Base-by-base conservation (phyloP, 2,888 invertebrate genomes). In the Mimas tiliae region DNA sequence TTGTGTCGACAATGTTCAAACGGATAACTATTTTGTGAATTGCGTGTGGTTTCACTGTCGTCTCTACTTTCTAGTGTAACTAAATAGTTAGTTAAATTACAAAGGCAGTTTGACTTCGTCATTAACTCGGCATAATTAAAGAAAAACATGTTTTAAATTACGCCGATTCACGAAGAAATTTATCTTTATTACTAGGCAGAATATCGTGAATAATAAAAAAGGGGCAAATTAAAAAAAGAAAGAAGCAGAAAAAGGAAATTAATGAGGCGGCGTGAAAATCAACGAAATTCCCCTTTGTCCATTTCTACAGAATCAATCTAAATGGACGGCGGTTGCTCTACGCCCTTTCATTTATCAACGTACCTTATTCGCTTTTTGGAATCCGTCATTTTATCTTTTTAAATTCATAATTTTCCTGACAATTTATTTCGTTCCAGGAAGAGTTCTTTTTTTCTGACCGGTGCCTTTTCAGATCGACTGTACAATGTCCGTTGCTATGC, bases 361-460 rank as follows among this genome's bases (percentile, higher is more conserved):
- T 34, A 12, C 16, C 65, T 34, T 62, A 11, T 58, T 58, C 66
- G 68, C 68, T 65, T 62, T 63, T 33, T 52, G 53, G 58, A 67
- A 72, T 70, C 66, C 58, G 69, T 69, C 67, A 71, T 48, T 55
- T 34, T 55, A 55, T 47, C 65, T 65, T 38, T 58, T 65, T 48
- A 65, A 65, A 65, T 65, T 65, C 48, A 65, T 65, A 65, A 58
- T 65, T 58, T 58, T 65, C 48, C 34, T 21, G 65, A 65, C 58
- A 58, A 55, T 65, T 53, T 53, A 64, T 53, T 48, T 38, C 21
- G 8, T 51, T 7, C 63, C 45, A n/a, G 55, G 11, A 55, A 27
- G 34, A 33, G 53, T 7, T 53, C 38, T 27, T 27, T 27, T 27
- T 27, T 27, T n/a, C n/a, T 38, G 38, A 19, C 42, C 38, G 8